These are phyloP conservation scores for Rutilus rutilus DNA, from an alignment of 2,113 vertebrate genomes.

Conservation along the genomic window DNA sequence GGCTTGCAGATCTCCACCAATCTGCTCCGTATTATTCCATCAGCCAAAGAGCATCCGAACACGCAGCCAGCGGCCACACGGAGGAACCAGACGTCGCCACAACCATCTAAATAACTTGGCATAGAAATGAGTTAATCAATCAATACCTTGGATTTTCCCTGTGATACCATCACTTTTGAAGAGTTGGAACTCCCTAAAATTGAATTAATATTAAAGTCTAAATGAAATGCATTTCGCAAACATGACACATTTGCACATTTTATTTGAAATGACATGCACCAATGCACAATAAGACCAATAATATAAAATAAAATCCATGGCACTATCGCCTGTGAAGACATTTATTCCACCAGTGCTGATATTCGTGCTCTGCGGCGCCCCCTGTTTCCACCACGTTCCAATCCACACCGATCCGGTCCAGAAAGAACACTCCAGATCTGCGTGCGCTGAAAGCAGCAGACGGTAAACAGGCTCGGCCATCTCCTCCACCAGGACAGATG, in stretches of 20 bases:
- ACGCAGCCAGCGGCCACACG: conserved; percentile 73
- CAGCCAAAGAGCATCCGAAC: conserved; percentile 81
- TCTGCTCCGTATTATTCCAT: conserved; percentile 83
- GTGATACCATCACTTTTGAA: neutral
- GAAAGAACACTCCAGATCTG: conserved; percentile 42
- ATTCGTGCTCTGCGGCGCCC: neutral
- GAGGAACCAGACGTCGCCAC: conserved; percentile 63
- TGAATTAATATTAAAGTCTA: neutral
- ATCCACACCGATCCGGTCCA: conserved; percentile 12
- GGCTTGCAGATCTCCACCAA: conserved; percentile 84
- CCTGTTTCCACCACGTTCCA: conserved; percentile 1
- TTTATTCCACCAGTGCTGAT: neutral
- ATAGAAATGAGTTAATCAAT: neutral
- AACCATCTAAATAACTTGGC: neutral
- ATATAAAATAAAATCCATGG: neutral
- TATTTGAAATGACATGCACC: neutral
- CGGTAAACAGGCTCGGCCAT: conserved; percentile 82
- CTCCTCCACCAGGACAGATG: conserved; percentile 83
- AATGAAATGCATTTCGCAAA: neutral
- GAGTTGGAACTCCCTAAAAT: neutral
- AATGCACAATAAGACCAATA: neutral
- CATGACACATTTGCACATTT: neutral
- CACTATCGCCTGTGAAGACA: neutral
- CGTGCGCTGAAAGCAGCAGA: conserved; percentile 78
- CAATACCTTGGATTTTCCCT: neutral